Base-by-base conservation (phyloP, 2,797 vertebrate species). In the Discoglossus pictus region DNA sequence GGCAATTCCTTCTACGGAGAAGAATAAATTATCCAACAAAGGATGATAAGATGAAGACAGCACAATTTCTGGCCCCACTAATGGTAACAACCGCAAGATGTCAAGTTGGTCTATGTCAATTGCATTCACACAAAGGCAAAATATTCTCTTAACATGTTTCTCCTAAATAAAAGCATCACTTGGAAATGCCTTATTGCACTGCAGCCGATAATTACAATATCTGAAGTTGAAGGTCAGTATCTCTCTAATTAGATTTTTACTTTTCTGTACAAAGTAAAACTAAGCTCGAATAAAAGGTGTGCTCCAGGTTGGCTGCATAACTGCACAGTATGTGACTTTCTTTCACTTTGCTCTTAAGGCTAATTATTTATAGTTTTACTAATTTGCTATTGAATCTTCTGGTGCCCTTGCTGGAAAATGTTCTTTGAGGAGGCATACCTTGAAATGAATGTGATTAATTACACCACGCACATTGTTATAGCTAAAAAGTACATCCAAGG, bases 391-490 rank as follows among this genome's bases (percentile, higher is more conserved):
- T 20, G 23, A 25, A 18, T 24, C 8, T 40, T 9, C 20, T 9
- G 2, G 21, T 17, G 64, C 58, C 64, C 55, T 68, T 68, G 55
- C 2, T 12, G 31, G 10, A 52, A 46, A 51, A 34, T 21, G 7
- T 17, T 34, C 54, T 59, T 42, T 67, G 54, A 42, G 17, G 27
- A 4, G 24, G 24, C 17, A 11, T 17, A 54, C 40, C 44, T 60
- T 50, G 64, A 48, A 43, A 67, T 42, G 42, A 34, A 39, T 52
- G 3, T 68, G 65, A 68, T 51, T 68, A 31, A 68, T 60, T 60
- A 52, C 46, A 18, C 20, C 2, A 7, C 3, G 9, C 6, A 8
- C 7, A 36, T 31, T 31, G 31, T 66, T 47, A 66, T 36, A 34
- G 51, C 47, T 47, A 66, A 53, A 11, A 56, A 34, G 5, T 15